Base-by-base conservation (phyloP, 2,797 vertebrate genomes). In the Triplophysa yarkandensis region DNA sequence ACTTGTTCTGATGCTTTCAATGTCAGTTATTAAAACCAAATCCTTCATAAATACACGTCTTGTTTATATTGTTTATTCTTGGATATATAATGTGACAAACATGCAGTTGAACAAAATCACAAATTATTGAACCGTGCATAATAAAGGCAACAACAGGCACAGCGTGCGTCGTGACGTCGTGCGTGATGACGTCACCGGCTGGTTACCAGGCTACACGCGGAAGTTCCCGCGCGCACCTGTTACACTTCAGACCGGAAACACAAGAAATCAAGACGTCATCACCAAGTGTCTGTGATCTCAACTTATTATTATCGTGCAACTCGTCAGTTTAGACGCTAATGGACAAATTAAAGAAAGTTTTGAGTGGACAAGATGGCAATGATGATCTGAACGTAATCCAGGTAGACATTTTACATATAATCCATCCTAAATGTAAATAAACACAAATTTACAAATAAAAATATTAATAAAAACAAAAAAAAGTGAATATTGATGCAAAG, bases 301-400 rank as follows among this genome's bases (percentile, higher is more conserved):
- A 6, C 4, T 25, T n/a, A 6, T 27, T 34, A 19, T 16, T 1
- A 68, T 4, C 54, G 25, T 7, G 4, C 9, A 36, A 10, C 3
- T 11, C 13, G 11, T 13, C 2, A 36, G 9, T 21, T 36, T 13
- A 9, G 54, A 39, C 46, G 7, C 70, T 68, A 58, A 96, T 95
- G 94, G 96, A 97, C 78, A 96, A 97, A 79, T 64, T 85, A 70
- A 85, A 85, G 75, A 85, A 81, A 78, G 84, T 85, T 78, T 68
- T 85, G 25, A 83, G 84, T 19, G 84, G 84, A 17, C 79, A 85
- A 36, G 84, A 85, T 46, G 84, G 70, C 36, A 80, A 72, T 48
- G 84, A 85, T 67, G 82, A 85, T 36, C 48, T 77, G 21, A 81
- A 80, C 60, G 77, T 85, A 43, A 0, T 96, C 74, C 80, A 92